Percentiles rank a stretch among this genome's conserved stretches.
phyloP scores from a whole-genome alignment of 1,140 invertebrate species.

The Orchestia grillus region DNA sequence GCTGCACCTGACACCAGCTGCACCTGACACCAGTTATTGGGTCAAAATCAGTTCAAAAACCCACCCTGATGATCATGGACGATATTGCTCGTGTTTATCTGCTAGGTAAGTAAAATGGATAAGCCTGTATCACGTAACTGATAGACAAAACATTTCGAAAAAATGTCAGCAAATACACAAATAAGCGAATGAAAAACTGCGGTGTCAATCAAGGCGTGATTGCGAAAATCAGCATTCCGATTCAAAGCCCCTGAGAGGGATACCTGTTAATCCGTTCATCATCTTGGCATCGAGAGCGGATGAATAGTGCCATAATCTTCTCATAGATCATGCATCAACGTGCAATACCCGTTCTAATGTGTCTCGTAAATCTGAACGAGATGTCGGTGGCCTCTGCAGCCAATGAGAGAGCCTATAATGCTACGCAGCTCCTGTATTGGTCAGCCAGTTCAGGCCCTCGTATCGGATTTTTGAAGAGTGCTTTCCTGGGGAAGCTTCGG shows the following conservation, averaged over 20 bases:
- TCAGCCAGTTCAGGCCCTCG: background rate
- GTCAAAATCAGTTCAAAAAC: too few relatives aligned
- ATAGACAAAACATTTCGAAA: background rate
- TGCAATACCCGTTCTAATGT: conserved; percentile 2
- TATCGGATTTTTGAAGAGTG: background rate
- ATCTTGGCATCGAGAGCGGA: background rate
- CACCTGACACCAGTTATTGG: too few relatives aligned
- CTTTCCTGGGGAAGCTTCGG: background rate
- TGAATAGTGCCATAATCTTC: background rate
- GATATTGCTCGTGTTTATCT: too few relatives aligned
- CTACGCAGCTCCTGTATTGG: background rate
- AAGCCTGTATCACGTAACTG: too few relatives aligned
- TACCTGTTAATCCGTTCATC: background rate
- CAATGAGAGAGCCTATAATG: background rate
- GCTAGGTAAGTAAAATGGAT: too few relatives aligned
- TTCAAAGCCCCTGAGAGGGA: background rate
- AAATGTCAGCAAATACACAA: background rate
- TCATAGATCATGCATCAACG: conserved; percentile 17
- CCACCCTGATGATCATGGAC: too few relatives aligned
- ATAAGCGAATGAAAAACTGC: background rate
- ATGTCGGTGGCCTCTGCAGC: background rate
- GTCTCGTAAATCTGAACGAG: background rate
- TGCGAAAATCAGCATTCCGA: background rate
- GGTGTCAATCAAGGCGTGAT: background rate
- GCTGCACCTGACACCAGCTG: too few relatives aligned